A percentile compares a stretch with the other conserved stretches of the same genome.
Conservation (phyloP, 2,797 vertebrate species). For the Tiaroga cobitis region DNA sequence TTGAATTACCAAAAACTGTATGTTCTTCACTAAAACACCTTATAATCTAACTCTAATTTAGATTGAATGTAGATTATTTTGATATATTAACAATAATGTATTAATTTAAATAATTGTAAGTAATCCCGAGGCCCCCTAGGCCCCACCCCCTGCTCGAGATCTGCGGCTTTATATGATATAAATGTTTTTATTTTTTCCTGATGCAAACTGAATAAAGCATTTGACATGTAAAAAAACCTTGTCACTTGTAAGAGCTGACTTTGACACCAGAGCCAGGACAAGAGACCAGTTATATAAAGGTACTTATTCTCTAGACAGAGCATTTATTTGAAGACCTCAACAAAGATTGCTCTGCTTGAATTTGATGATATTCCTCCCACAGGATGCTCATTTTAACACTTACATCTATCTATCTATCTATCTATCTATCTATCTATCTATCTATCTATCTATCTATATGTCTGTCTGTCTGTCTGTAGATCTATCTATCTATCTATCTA, state of each 20-base stretch:
- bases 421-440: background rate
- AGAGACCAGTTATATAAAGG: constrained; percentile 33
- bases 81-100: background rate
- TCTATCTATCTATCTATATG: background rate
- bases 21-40: background rate
- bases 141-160: too few relatives aligned
- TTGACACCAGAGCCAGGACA: background rate
- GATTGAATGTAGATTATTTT: background rate
- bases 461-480: background rate
- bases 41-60: background rate
- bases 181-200: too few relatives aligned
- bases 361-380: constrained; percentile 29
- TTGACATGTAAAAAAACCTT: constrained; percentile 2
- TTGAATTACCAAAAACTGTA: background rate
- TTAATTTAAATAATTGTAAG: background rate
- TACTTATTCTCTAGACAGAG: constrained; percentile 36
- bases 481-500: background rate
- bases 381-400: constrained; percentile 30
- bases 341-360: constrained; percentile 23
- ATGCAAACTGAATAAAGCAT: background rate
- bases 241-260: constrained; percentile 15
- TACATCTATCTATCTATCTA: background rate
- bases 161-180: too few relatives aligned
- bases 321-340: constrained; percentile 43
- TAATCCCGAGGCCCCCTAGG: background rate